Base-by-base conservation (phyloP, 2,888 invertebrate genomes). In the Cerastis rubricosa region DNA sequence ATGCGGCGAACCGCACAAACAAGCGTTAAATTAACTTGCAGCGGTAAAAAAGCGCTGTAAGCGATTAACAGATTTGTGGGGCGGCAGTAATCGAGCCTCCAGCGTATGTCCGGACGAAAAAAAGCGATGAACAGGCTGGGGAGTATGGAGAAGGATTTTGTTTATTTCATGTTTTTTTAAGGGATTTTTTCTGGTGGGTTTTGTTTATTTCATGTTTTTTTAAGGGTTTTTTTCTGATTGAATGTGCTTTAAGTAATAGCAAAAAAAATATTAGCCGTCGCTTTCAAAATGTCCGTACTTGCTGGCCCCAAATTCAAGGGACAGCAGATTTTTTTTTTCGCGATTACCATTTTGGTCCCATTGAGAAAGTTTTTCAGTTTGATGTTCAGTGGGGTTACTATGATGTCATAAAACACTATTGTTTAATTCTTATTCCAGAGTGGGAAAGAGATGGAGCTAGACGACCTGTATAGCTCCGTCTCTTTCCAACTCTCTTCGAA, bases 1-100 rank as follows among this genome's bases (percentile, higher is more conserved):
- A 19, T 51, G 81, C 74, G 88, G 89, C 71, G 47, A 77, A 82
- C 90, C 89, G 77, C 91, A 91, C 89, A 90, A 91, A 93, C 92
- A 90, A 86, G 85, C 88, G 92, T 91, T 91, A 92, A 94, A 94
- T 95, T 93, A 93, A 94, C 92, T 92, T 87, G 78, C 73, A 79
- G 83, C 69, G 86, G 84, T 85, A 89, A 89, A 88, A 88, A 88
- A 90, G 85, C 87, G 86, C 83, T 86, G 90, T 91, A 93, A 91
- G 92, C 91, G 94, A 93, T 94, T 90, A 89, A 89, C 91, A 86
- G 90, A 89, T 90, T 88, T 90, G 88, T 78, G 92, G 92, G 92
- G 92, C 92, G 92, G 90, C 88, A 89, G 87, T 86, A 85, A 85
- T 85, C 77, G 76, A 82, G 86, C 85, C 88, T 85, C 76, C 84